phyloP scores from a whole-genome alignment of 2,888 invertebrate species.

The Dusona sp. region DNA sequence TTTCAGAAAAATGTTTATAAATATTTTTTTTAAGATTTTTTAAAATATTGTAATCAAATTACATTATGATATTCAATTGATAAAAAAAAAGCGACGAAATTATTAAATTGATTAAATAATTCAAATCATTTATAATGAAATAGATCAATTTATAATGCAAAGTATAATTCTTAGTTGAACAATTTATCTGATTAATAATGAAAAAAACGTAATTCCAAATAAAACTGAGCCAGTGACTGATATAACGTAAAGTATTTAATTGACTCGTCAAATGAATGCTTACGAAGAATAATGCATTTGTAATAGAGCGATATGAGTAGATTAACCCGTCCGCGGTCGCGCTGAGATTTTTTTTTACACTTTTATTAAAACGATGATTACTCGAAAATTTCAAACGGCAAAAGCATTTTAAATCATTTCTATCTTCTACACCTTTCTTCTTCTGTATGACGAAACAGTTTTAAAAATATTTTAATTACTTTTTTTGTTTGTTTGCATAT shows the following conservation, averaged over 20 bases:
- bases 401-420: too few relatives aligned
- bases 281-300: background rate
- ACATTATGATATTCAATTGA: too few relatives aligned
- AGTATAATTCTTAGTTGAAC: background rate
- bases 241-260: background rate
- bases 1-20: too few relatives aligned
- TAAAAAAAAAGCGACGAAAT: background rate
- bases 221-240: background rate
- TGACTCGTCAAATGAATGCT: background rate
- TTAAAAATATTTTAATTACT: too few relatives aligned
- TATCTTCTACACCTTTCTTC: too few relatives aligned
- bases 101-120: background rate
- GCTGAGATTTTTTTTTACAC: too few relatives aligned
- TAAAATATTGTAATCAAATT: background rate
- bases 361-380: too few relatives aligned
- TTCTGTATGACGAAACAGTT: too few relatives aligned
- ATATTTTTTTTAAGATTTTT: too few relatives aligned
- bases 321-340: too few relatives aligned
- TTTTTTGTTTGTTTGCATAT: too few relatives aligned
- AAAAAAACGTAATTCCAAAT: background rate
- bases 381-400: too few relatives aligned
- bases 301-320: background rate
- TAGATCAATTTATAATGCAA: background rate
- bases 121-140: background rate
- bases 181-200: background rate